Base-by-base conservation (phyloP, 2,797 vertebrate genomes). In the Pteropus rufus region DNA sequence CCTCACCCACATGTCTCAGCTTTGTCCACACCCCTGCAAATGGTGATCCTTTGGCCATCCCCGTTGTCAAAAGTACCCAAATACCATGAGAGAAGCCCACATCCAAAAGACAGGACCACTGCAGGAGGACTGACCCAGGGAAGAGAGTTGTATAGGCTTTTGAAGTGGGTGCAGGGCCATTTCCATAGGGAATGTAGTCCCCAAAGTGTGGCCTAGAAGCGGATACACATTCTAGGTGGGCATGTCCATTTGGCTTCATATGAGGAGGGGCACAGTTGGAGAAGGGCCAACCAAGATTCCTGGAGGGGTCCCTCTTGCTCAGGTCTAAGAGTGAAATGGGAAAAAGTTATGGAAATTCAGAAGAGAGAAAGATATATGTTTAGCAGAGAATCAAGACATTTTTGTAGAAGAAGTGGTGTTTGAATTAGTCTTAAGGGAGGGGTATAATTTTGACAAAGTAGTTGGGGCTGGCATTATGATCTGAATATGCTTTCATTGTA, bases 341-440 rank as follows among this genome's bases (percentile, higher is more conserved):
- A 36, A 36, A 36, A 29, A 21, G 29, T 62, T 31, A 6, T 24
- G 2, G 19, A 19, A 39, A 15, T 89, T 83, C 44, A 41, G 52
- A 89, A 77, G 70, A 82, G 19, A 44, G 54, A 80, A 39, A 60
- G 39, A 11, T 80, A 6, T 73, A 16, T 34, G 1, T 65, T 34
- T 52, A 70, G 24, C 80, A 89, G 58, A 34, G 7, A 23, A 72
- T 49, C 26, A 41, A 72, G 34, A 86, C 10, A 29, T 24, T 64
- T 91, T 24, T 87, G 31, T 90, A 62, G n/a, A 93, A 62, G n/a
- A 93, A 60, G 46, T 88, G 31, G 39, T 73, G 23, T 96, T 69
- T 73, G 65, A 83, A 60, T 76, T 58, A 62, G 49, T 94, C 36
- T 92, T 46, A 23, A 69, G 82, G 49, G 19, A 89, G 23, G 41